Percentiles rank a stretch among this genome's conserved stretches.
Conservation (phyloP, 2,888 invertebrate genomes). For the Rapana venosa region DNA sequence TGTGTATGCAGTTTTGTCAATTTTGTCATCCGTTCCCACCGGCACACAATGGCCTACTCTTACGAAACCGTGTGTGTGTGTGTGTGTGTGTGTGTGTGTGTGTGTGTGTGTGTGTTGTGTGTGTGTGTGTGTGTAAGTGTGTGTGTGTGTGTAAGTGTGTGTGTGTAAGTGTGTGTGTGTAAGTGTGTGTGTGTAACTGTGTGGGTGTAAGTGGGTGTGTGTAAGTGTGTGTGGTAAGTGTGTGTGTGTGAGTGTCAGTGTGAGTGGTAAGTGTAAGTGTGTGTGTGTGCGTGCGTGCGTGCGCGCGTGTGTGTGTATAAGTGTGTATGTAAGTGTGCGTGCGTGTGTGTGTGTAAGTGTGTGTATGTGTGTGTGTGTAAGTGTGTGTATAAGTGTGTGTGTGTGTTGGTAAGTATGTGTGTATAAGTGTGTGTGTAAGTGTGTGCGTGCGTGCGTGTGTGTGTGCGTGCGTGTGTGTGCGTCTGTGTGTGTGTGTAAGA, state of each 20-base stretch:
- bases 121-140: conserved; percentile 10
- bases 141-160: neutral
- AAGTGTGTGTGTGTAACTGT: no score
- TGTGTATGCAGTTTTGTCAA: no score
- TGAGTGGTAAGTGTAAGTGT: neutral
- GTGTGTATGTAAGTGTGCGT: neutral
- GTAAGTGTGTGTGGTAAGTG: no score
- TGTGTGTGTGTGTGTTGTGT: neutral
- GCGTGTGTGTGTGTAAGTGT: neutral
- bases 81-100: neutral
- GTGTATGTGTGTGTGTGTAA: neutral
- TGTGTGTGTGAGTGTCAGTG: no score
- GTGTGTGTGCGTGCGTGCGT: neutral
- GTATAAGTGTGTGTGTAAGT: neutral
- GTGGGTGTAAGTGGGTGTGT: no score
- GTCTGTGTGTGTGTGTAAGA: neutral
- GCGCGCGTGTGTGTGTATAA: conserved; percentile 1
- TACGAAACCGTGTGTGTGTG: neutral
- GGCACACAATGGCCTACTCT: no score
- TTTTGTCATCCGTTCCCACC: no score
- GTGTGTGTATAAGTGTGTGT: neutral
- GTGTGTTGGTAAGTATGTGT: neutral
- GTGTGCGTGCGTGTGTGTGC: conserved; percentile 3
- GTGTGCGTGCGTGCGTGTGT: conserved; percentile 15
- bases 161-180: neutral